Evolutionary conservation across 2,113 vertebrate species (phyloP).

Genomic region (Siniperca knerii): DNA sequence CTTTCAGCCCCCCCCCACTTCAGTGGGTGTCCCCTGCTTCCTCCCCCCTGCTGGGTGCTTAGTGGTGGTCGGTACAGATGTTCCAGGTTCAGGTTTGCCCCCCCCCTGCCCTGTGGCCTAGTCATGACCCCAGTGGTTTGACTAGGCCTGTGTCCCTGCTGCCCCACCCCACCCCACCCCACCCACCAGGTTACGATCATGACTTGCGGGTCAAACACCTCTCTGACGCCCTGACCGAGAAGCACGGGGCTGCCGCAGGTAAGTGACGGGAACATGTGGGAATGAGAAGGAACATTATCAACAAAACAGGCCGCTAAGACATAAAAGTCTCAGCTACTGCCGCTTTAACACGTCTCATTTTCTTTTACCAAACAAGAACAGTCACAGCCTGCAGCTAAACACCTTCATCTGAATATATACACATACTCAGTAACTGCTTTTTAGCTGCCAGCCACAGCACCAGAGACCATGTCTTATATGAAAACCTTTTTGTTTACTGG

Average conservation of each 20-base stretch:
- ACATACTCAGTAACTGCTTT: not conserved
- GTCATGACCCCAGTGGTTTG: slow-evolving; percentile 78
- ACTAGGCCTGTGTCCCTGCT: slow-evolving; percentile 65
- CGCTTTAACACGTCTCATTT: not conserved
- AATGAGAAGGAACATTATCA: slow-evolving; percentile 18
- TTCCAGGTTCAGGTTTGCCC: slow-evolving; percentile 75
- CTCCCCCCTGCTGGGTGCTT: slow-evolving; percentile 74
- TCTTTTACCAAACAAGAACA: not conserved
- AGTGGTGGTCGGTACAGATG: slow-evolving; percentile 80
- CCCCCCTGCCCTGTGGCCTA: slow-evolving; percentile 44
- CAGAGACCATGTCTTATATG: not conserved
- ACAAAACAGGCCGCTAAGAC: not conserved
- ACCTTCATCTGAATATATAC: not conserved
- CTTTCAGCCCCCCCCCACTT: not conserved
- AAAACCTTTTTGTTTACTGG: not conserved
- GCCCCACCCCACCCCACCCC: slow-evolving; percentile 59
- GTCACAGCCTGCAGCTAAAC: slow-evolving; percentile 6
- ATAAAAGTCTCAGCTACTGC: not conserved
- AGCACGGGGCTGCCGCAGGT: slow-evolving; percentile 91
- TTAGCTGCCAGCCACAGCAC: not conserved
- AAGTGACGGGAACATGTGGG: slow-evolving; percentile 80
- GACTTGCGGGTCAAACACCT: slow-evolving; percentile 93
- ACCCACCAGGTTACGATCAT: slow-evolving; percentile 94
- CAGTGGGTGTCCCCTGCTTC: slow-evolving; percentile 43
- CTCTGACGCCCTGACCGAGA: slow-evolving; percentile 91